A percentile compares a stretch with the other conserved stretches of the same genome.
These are phyloP conservation scores for Tringa solitaria DNA, from an alignment of 2,113 vertebrate species.

Conservation along the genomic window DNA sequence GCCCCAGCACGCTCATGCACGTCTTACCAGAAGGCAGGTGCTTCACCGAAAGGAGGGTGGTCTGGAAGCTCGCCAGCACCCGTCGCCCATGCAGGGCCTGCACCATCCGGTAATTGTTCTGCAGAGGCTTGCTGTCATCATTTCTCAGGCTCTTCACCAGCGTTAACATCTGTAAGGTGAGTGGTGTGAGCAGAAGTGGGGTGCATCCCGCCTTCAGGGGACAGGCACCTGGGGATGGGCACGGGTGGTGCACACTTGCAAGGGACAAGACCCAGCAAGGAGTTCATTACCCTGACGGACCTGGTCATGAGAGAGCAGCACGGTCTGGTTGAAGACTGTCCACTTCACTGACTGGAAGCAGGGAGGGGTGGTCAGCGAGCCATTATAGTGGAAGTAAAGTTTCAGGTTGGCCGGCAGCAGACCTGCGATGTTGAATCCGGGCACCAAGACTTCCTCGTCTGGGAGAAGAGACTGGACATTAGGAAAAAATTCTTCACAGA, in stretches of 20 bases:
- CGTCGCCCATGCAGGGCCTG: not conserved
- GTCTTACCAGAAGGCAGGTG: slow-evolving; percentile 18
- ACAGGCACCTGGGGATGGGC: rapidly evolving
- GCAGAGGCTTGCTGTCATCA: not conserved
- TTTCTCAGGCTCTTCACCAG: not conserved
- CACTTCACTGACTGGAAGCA: slow-evolving; percentile 84
- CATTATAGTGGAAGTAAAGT: slow-evolving; percentile 81
- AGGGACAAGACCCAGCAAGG: not conserved
- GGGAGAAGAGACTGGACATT: not conserved
- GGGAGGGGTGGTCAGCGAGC: slow-evolving; percentile 86
- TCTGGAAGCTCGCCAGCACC: slow-evolving; percentile 55
- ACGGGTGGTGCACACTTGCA: rapidly evolving
- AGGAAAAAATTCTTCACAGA: too few relatives aligned
- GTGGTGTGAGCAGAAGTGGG: not conserved
- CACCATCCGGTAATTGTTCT: slow-evolving; percentile 32
- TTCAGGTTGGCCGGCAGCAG: slow-evolving; percentile 80
- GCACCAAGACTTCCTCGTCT: slow-evolving; percentile 73
- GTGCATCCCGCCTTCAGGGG: not conserved
- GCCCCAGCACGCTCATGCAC: rapidly evolving
- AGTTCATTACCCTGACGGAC: not conserved
- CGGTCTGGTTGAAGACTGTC: slow-evolving; percentile 85
- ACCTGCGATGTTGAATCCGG: slow-evolving; percentile 79
- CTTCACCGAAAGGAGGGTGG: not conserved
- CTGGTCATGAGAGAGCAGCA: slow-evolving; percentile 72
- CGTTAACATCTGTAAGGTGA: slow-evolving; percentile 3